Conservation (phyloP, 2,888 invertebrate genomes). For the Tetragonula carbonaria region DNA sequence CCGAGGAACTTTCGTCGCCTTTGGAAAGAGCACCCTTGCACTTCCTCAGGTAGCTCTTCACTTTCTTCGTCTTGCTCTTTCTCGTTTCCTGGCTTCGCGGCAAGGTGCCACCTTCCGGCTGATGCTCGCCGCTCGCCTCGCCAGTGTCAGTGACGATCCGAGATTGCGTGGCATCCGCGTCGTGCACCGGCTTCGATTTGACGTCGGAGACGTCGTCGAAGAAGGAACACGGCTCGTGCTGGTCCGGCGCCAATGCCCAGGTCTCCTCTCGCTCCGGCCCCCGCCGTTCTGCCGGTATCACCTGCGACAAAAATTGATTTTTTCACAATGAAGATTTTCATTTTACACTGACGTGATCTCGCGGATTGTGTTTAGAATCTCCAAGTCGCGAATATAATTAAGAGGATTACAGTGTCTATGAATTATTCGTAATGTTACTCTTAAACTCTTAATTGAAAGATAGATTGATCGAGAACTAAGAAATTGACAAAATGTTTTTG, state of each 20-base stretch:
- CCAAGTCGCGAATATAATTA: not conserved
- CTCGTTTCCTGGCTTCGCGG: constrained; percentile 83
- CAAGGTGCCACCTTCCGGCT: constrained; percentile 68
- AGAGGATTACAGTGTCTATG: not conserved
- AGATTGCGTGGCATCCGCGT: constrained; percentile 43
- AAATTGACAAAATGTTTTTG: not conserved
- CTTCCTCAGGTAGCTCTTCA: constrained; percentile 85
- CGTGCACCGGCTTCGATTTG: constrained; percentile 58
- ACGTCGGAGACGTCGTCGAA: constrained; percentile 59
- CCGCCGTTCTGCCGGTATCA: constrained; percentile 81
- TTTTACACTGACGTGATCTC: no score
- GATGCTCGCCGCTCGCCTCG: constrained; percentile 45
- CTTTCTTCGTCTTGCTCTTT: constrained; percentile 85
- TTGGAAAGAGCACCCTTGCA: constrained; percentile 85
- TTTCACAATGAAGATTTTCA: not conserved
- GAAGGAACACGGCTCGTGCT: constrained; percentile 60
- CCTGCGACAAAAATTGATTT: constrained; percentile 69
- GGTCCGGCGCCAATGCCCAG: constrained; percentile 78
- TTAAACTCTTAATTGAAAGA: not conserved
- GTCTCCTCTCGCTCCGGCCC: constrained; percentile 80
- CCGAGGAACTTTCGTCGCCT: constrained; percentile 74
- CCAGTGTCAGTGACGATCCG: constrained; percentile 39
- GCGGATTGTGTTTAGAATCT: not conserved
- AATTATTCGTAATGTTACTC: no score
- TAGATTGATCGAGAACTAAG: not conserved